Evolutionary conservation across 2,113 vertebrate genomes (phyloP), one percentile per base, ranked within the genome.

Genomic region (Sakesphorus luctuosus): DNA sequence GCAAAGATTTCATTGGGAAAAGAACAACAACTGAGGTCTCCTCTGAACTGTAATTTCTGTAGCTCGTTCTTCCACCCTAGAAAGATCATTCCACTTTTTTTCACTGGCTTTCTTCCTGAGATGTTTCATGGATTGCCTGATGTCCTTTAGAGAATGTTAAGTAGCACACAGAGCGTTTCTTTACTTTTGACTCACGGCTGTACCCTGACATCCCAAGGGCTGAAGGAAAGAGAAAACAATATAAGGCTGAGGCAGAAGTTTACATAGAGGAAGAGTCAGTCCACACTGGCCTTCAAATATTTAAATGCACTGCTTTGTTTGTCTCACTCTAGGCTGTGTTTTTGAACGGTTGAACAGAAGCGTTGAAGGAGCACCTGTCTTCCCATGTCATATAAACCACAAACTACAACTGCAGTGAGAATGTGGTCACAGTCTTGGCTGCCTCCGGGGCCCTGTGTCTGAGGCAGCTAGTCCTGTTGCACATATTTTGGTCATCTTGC

Each of bases 1-100:
- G 86, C 92, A 95, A 96, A 97, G 65, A 84, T 78, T 95, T 85
- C 87, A 71, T 96, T 87, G 87, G 92, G 87, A 88, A 94, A 97
- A 94, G 90, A 93, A 80, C 43, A 94, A 93, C 69, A 63, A 8
- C 65, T 77, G 20, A 72, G 84, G 56, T 94, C 62, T 96, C 56
- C 65, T 94, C 83, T 97, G 65, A 61, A 62, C 40, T 56, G 78
- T 62, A 80, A 91, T 95, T 96, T 95, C 40, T 91, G 87, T 66
- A 4, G 31, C 78, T 95, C 19, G 7, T 69, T 93, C 97, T 95
- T 93, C 96, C 58, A 90, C 77, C 67, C 66, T 80, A 80, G 86
- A 89, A 87, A 95, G 91, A 85, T 96, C 49, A 16, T 21, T 62
- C 9, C 61, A 31, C 47, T 74, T 74, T 61, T 91, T 94, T 90